These are phyloP conservation scores for Dasypogon diadema DNA, from an alignment of 2,888 invertebrate genomes.

Conservation along the genomic window DNA sequence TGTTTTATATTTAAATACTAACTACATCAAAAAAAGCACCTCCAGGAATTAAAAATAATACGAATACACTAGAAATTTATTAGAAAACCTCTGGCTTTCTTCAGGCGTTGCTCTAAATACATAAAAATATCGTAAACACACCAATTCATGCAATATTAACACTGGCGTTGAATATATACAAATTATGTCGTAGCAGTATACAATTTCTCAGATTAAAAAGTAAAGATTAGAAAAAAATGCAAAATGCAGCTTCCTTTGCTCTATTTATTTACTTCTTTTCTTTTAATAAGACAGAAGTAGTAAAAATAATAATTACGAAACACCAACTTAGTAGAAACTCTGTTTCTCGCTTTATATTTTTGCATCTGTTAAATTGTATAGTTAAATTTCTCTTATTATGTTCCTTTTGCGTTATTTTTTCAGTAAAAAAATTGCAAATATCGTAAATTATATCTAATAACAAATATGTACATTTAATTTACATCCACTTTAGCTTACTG, in stretches of 20 bases:
- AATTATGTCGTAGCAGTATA: no score
- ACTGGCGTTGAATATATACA: no score
- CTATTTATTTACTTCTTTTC: no score
- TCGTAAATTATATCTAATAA: slow-evolving; percentile 41
- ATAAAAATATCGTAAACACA: no score
- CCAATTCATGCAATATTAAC: no score
- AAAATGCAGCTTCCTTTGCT: no score
- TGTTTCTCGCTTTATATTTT: no score
- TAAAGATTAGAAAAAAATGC: no score
- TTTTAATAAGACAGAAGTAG: neutral
- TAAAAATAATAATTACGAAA: neutral
- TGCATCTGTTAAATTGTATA: no score
- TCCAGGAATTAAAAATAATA: neutral
- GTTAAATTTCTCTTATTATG: neutral
- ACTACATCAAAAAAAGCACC: neutral
- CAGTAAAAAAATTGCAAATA: slow-evolving; percentile 39
- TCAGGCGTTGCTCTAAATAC: neutral
- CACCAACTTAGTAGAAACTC: neutral
- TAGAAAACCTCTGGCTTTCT: neutral
- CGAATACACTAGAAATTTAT: neutral
- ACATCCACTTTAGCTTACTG: slow-evolving; percentile 36
- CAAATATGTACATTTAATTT: slow-evolving; percentile 44
- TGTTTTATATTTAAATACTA: neutral
- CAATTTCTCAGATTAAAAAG: no score
- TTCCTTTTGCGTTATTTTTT: slow-evolving; percentile 25